Conservation (phyloP, 2,797 vertebrate genomes). For the Neopelma chrysocephalum region DNA sequence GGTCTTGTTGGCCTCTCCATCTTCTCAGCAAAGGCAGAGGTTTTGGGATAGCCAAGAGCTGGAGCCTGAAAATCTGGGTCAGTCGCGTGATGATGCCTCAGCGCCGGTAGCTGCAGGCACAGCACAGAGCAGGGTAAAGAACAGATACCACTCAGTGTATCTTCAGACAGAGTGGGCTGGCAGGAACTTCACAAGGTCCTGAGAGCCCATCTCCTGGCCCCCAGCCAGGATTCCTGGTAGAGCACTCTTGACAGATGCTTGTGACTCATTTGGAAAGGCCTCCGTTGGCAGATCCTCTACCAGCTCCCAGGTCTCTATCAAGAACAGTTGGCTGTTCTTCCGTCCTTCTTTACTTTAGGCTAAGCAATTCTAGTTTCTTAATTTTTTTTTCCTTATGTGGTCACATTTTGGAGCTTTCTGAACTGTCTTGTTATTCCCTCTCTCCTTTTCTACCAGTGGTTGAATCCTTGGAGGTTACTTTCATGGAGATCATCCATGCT, state of each 20-base stretch:
- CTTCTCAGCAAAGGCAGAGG: not conserved
- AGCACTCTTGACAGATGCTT: not conserved
- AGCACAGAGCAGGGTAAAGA: not conserved
- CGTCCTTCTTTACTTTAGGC: not conserved
- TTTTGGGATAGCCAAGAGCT: not conserved
- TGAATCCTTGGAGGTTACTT: not conserved
- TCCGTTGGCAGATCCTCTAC: not conserved
- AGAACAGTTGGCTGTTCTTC: not conserved
- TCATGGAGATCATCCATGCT: not conserved
- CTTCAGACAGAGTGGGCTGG: not conserved
- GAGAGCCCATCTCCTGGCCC: not conserved
- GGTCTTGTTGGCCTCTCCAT: not conserved
- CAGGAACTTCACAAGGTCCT: not conserved
- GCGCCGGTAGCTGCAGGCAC: rapidly evolving
- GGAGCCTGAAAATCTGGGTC: not conserved
- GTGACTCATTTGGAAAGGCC: not conserved
- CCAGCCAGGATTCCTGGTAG: not conserved
- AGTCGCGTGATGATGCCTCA: rapidly evolving
- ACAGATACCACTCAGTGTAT: not conserved
- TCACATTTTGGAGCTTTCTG: not conserved
- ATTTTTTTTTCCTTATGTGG: not conserved
- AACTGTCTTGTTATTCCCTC: not conserved
- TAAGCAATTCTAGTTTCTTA: not conserved
- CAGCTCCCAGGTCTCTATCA: not conserved
- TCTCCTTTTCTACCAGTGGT: not conserved